Base-by-base conservation (phyloP, 2,888 invertebrate genomes). In the Polia nebulosa region DNA sequence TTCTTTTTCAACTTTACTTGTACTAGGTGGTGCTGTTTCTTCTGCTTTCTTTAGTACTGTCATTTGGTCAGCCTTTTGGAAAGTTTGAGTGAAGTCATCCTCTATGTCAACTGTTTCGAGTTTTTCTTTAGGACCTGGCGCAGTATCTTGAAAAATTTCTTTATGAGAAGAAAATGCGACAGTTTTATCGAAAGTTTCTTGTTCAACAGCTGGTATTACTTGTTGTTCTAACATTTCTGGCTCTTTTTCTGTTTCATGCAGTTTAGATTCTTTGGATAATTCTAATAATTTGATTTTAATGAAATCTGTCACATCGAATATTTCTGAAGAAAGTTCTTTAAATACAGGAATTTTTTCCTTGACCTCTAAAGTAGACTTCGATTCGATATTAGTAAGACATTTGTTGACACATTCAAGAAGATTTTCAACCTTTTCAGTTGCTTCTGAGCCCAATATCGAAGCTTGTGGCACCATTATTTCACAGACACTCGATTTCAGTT, bases 301-400 rank as follows among this genome's bases (percentile, higher is more conserved):
- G 11, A 63, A 67, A 56, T 84, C 81, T 17, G 87, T 87, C 3
- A 88, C 63, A 34, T 74, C 67, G 22, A 84, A 77, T 1, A 94
- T 64, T 60, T 88, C 65, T 9, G 58, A 41, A 4, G 93, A 86
- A 62, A 94, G 81, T 65, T 89, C 84, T 87, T 90, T 92, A 47
- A 93, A 94, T 45, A 94, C 89, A 2, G 95, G 95, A 77, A 95
- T 93, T 85, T 95, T 95, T 45, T 92, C 91, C 82, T 92, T 94
- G 0, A 95, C 95, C 83, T 93, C 93, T 69, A 95, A 78, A 27
- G 89, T 89, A 29, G 90, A 74, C 44, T 84, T 83, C 0, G 86
- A 80, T 77, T 94, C 90, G n/a, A 95, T 89, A 25, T 73, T 83
- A 1, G 20, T 27, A 13, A 92, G 68, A 62, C 80, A 79, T 56